Evolutionary conservation across 2,797 vertebrate genomes (phyloP).

Genomic region (Scleropages formosus): DNA sequence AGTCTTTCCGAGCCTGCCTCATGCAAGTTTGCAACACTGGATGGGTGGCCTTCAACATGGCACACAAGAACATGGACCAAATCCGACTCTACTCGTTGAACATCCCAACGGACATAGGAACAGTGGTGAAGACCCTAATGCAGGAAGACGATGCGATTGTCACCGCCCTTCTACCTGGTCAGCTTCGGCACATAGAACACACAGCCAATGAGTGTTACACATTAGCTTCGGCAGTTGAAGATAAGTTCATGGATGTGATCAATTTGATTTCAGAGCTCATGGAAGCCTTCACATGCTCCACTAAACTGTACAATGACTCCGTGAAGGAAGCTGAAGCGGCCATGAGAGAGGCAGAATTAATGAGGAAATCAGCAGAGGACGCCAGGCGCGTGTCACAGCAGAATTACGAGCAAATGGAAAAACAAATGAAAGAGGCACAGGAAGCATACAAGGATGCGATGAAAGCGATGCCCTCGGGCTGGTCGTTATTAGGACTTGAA

Average conservation of each 20-base stretch:
- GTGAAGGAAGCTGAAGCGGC: neutral
- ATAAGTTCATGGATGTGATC: neutral
- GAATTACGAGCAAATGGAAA: neutral
- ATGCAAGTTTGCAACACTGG: conserved; percentile 26
- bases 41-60: conserved; percentile 34
- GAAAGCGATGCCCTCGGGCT: neutral
- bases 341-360: neutral
- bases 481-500: neutral
- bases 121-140: conserved; percentile 27
- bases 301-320: neutral
- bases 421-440: neutral
- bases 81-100: conserved; percentile 15
- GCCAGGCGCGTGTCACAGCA: neutral
- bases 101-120: conserved; percentile 26
- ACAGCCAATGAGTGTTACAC: conserved; percentile 26
- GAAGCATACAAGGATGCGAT: conserved; percentile 8
- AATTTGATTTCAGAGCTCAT: conserved; percentile 8
- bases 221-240: conserved; percentile 10
- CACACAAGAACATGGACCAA: conserved; percentile 38
- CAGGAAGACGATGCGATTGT: conserved; percentile 22
- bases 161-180: conserved; percentile 20
- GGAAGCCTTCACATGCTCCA: neutral
- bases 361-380: conserved; percentile 13
- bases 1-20: conserved; percentile 38
- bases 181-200: conserved; percentile 12